phyloP scores from a whole-genome alignment of 2,888 invertebrate genomes.

The Ditylenchus weischeri region DNA sequence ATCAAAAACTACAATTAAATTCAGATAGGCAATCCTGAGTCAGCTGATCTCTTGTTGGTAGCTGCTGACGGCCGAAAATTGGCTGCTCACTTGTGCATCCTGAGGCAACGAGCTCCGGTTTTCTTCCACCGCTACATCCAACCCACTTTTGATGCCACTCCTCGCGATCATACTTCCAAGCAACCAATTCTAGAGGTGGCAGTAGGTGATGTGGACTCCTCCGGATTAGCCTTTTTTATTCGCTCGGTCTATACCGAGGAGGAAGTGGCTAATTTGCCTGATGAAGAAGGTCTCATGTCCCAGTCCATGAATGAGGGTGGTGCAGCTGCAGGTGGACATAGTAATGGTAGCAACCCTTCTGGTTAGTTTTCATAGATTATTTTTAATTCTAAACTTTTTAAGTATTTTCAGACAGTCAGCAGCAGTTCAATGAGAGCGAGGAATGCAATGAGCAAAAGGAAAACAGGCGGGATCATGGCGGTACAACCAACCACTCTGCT shows the following conservation, averaged over 20 bases:
- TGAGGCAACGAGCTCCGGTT: constrained; percentile 48
- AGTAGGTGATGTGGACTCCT: constrained; percentile 53
- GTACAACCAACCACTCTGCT: background rate
- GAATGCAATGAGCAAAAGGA: too few relatives aligned
- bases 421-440: too few relatives aligned
- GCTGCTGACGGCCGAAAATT: constrained; percentile 52
- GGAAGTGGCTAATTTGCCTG: constrained; percentile 42
- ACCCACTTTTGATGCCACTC: constrained; percentile 42
- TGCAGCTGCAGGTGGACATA: constrained; percentile 4
- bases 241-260: constrained; percentile 55
- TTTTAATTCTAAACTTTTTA: too few relatives aligned
- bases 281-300: constrained; percentile 7
- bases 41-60: constrained; percentile 50
- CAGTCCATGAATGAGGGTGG: constrained; percentile 12
- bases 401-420: too few relatives aligned
- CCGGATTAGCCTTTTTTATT: constrained; percentile 52
- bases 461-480: too few relatives aligned
- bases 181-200: constrained; percentile 43
- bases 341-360: constrained; percentile 1
- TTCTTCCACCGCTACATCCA: constrained; percentile 53
- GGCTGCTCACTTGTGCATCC: constrained; percentile 53
- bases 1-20: constrained; percentile 1
- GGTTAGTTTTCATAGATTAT: background rate
- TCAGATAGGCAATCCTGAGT: constrained; percentile 44
- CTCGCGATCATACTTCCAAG: constrained; percentile 19